Evolutionary conservation across 92 coral and sea anemone genomes (phyloP), one percentile per base, ranked within the genome.

Genomic region (Heteractis magnifica): DNA sequence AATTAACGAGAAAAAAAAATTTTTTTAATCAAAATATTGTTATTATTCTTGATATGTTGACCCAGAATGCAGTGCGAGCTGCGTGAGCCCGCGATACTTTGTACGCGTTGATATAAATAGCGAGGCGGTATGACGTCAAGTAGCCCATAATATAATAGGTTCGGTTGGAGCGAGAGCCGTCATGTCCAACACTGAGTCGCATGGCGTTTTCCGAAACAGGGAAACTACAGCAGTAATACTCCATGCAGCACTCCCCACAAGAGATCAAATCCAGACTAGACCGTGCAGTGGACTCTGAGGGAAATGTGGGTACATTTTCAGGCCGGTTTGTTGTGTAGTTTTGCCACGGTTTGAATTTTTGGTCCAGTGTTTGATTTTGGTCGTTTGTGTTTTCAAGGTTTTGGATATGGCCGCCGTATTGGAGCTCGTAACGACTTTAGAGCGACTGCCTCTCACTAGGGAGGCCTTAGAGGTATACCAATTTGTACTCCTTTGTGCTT

Each of bases 201-300:
- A 97, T 97, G 99, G 99, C 99, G 94, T 82, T 90, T 80, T 87
- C 81, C 90, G 87, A 89, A 93, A 93, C 72, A 77, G 88, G 90
- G 92, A 90, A 90, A 85, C 82, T 14, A 84, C 75, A 60, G 72
- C 89, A 86, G 76, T 79, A 90, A 88, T 81, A 90, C 99, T 94
- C 96, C 94, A 97, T 97, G 99, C 99, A 92, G 99, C 90, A 94
- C 99, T 94, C 98, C 81, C 98, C 99, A 81, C 99, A 97, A 85
- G 95, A 94, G 86, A 90, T 97, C 92, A 97, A 97, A 97, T 92
- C 98, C 93, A 88, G 87, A 92, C 94, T 97, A 94, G 98, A 95
- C 97, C 93, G 94, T 84, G 99, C 94, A 90, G 99, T 97, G 90
- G 99, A 97, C 85, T 88, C 97, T 90, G 99, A 97, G 86, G 99